phyloP scores from a whole-genome alignment of 2,888 invertebrate species.

The Lithophane leautieri region DNA sequence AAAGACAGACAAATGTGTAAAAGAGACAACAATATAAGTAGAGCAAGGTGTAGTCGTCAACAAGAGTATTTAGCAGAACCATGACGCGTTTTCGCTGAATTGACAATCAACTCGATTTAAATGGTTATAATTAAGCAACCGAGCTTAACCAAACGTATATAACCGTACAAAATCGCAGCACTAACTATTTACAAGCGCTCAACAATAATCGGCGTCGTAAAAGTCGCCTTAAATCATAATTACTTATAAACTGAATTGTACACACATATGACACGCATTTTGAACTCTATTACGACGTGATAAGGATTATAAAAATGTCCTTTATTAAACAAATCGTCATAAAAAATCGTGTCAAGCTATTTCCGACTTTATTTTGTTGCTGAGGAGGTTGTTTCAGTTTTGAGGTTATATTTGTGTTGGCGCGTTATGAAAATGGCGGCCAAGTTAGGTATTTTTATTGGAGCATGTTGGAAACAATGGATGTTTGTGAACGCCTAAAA shows the following conservation, averaged over 20 bases:
- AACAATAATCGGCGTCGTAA: slow-evolving; percentile 73
- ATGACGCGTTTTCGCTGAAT: slow-evolving; percentile 63
- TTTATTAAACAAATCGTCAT: slow-evolving; percentile 65
- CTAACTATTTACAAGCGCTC: slow-evolving; percentile 69
- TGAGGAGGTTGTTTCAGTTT: slow-evolving; percentile 56
- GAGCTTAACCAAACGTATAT: slow-evolving; percentile 65
- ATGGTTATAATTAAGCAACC: slow-evolving; percentile 66
- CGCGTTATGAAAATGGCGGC: slow-evolving; percentile 75
- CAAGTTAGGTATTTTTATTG: slow-evolving; percentile 76
- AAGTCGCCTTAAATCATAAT: slow-evolving; percentile 75
- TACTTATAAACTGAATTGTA: slow-evolving; percentile 70
- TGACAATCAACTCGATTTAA: slow-evolving; percentile 66
- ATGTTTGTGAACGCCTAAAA: slow-evolving; percentile 70
- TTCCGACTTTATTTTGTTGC: slow-evolving; percentile 57
- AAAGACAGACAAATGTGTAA: slow-evolving; percentile 6
- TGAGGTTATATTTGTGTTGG: slow-evolving; percentile 70
- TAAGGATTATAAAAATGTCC: slow-evolving; percentile 68
- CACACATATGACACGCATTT: slow-evolving; percentile 62
- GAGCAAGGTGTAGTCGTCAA: slow-evolving; percentile 8
- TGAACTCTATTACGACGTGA: slow-evolving; percentile 66
- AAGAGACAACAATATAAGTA: slow-evolving; percentile 17
- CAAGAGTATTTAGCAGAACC: slow-evolving; percentile 53
- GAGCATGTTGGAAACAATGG: slow-evolving; percentile 76
- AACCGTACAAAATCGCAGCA: slow-evolving; percentile 70
- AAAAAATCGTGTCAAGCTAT: slow-evolving; percentile 59